Evolutionary conservation across 2,888 invertebrate genomes (phyloP).

Genomic region (Dascillus cervinus): DNA sequence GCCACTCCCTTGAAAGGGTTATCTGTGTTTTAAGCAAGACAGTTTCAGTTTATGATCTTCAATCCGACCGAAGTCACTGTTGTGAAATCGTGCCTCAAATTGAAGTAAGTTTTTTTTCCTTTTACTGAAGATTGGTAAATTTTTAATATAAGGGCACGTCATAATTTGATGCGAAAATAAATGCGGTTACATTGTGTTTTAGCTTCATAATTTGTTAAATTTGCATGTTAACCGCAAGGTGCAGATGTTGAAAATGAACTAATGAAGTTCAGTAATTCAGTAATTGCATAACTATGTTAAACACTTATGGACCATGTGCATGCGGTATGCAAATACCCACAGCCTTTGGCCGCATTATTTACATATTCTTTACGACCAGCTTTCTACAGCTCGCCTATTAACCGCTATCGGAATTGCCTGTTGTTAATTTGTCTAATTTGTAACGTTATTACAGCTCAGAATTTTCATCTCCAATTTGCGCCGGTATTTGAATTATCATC

Average conservation of each 20-base stretch:
- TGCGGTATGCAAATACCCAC: constrained; percentile 16
- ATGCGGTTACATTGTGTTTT: not conserved
- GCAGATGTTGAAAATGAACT: constrained; percentile 25
- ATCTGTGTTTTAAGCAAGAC: constrained; percentile 20
- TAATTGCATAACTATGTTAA: constrained; percentile 24
- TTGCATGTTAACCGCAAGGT: constrained; percentile 25
- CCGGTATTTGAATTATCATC: no score
- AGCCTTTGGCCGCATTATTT: constrained; percentile 14
- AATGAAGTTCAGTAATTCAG: constrained; percentile 19
- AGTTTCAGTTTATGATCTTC: constrained; percentile 22
- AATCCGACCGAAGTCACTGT: constrained; percentile 14
- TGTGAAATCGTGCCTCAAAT: not conserved
- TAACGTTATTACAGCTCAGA: no score
- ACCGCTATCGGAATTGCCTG: no score
- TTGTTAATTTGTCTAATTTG: no score
- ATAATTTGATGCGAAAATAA: not conserved
- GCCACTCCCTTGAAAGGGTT: constrained; percentile 35
- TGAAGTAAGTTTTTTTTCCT: not conserved
- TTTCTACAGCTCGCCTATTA: no score
- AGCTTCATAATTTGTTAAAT: constrained; percentile 21
- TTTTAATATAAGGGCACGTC: not conserved
- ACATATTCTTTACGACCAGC: no score
- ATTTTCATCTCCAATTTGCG: no score
- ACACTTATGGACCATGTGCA: constrained; percentile 21
- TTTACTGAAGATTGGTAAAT: not conserved